Percentiles rank a stretch among this genome's conserved stretches.
Evolutionary conservation across 2,113 vertebrate genomes (phyloP).

Genomic region (Daboia siamensis): DNA sequence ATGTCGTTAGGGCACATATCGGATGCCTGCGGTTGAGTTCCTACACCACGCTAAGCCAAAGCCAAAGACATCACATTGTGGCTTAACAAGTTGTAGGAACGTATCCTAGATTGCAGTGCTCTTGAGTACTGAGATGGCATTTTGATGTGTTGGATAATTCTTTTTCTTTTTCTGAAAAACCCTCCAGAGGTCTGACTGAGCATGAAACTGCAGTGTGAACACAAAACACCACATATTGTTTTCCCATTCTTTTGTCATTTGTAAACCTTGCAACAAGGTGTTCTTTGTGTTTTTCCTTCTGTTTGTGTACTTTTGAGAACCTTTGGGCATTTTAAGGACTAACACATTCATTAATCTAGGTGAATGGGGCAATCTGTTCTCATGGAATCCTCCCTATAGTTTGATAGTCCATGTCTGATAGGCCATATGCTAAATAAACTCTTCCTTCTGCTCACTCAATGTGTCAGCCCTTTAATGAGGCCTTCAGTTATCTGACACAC

Average conservation of each 20-base stretch:
- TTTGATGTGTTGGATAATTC: neutral
- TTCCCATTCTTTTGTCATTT: neutral
- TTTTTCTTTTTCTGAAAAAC: neutral
- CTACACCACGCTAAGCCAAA: neutral
- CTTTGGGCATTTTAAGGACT: no score
- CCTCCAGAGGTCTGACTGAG: neutral
- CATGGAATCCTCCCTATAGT: no score
- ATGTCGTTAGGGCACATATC: neutral
- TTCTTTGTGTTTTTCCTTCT: no score
- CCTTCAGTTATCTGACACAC: constrained; percentile 35
- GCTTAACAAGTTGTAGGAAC: neutral
- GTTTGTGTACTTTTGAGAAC: no score
- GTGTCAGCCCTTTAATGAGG: neutral
- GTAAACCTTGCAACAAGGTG: no score
- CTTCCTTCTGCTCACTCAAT: rapidly evolving
- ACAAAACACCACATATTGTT: neutral
- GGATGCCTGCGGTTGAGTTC: neutral
- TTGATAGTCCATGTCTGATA: no score
- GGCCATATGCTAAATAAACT: neutral
- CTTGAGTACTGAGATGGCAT: neutral
- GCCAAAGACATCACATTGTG: neutral
- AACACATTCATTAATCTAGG: no score
- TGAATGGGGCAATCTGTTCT: no score
- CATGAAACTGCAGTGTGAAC: neutral
- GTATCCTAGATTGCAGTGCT: neutral